These are phyloP conservation scores for Merops nubicus DNA, from an alignment of 2,113 vertebrate genomes.

Conservation along the genomic window DNA sequence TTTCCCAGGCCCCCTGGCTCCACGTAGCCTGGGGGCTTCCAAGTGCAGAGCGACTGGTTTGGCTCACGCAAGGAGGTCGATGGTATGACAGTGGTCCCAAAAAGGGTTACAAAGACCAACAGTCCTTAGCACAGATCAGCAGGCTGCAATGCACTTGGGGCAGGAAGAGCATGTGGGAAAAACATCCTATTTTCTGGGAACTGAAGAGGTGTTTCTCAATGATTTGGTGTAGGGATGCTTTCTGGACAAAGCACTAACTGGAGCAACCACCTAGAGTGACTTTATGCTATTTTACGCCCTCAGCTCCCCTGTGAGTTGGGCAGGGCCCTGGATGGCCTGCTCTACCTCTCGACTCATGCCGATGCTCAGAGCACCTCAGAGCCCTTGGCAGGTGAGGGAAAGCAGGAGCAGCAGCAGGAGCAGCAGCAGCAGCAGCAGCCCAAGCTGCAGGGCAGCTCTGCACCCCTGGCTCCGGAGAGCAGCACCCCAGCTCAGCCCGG, in stretches of 20 bases:
- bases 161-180: background rate
- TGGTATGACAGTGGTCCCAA: background rate
- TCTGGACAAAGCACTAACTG: background rate
- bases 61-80: accelerated
- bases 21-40: background rate
- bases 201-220: background rate
- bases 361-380: background rate
- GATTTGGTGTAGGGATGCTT: background rate
- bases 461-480: background rate
- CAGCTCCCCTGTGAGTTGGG: background rate
- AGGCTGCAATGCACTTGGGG: background rate
- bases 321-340: background rate
- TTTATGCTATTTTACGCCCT: background rate
- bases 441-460: background rate
- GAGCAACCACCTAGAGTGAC: background rate
- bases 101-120: background rate
- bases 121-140: background rate
- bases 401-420: background rate
- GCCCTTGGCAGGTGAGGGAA: background rate
- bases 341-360: accelerated
- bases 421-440: background rate
- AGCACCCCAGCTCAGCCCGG: accelerated
- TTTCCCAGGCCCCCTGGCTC: background rate
- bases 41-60: background rate
- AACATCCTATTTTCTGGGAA: background rate